A percentile compares a stretch with the other conserved stretches of the same genome.
Conservation (phyloP, 2,113 vertebrate genomes). For the Centropus bengalensis region DNA sequence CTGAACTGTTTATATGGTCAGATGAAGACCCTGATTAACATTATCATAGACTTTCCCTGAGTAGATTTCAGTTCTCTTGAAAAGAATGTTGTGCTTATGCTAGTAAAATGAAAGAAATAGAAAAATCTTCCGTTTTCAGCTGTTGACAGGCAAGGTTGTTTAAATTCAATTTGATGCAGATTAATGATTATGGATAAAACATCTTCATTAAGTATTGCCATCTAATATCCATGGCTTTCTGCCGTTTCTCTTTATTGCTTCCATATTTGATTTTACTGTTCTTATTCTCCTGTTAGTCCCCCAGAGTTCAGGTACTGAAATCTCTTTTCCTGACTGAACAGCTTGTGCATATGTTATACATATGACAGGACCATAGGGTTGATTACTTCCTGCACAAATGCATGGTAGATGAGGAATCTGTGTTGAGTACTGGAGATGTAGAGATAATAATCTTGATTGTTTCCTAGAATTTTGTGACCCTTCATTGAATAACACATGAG, state of each 20-base stretch:
- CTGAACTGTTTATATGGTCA: not conserved
- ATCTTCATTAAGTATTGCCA: not conserved
- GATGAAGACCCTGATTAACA: not conserved
- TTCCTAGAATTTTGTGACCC: not conserved
- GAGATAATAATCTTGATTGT: not conserved
- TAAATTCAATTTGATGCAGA: not conserved
- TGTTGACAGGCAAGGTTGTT: not conserved
- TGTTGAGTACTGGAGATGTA: not conserved
- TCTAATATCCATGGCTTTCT: not conserved
- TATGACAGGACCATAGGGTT: not conserved
- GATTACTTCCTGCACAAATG: not conserved
- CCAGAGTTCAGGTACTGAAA: not conserved
- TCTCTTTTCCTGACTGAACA: not conserved
- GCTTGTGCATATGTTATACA: not conserved
- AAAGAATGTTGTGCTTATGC: not conserved
- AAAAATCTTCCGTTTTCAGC: not conserved
- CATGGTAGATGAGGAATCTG: not conserved
- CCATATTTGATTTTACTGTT: not conserved
- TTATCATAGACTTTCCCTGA: not conserved
- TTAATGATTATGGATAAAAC: not conserved
- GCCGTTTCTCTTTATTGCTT: not conserved
- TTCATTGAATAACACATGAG: not conserved
- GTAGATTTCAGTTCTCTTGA: not conserved
- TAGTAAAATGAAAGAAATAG: not conserved
- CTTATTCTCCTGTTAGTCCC: not conserved